Evolutionary conservation across 2,888 invertebrate genomes (phyloP).

Genomic region (Dryomyza anilis): DNA sequence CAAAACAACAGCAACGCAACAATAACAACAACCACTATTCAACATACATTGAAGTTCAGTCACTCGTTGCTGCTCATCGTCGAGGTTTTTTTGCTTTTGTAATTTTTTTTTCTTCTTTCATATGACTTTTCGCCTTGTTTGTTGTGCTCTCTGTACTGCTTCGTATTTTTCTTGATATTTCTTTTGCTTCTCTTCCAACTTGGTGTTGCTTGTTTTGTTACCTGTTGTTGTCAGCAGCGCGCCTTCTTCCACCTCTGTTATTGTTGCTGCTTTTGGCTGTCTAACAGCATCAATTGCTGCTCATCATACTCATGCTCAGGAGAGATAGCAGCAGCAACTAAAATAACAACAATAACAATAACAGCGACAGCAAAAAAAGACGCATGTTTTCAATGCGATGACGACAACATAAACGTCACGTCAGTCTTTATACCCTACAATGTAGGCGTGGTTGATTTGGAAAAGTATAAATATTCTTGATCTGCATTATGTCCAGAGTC

Average conservation of each 20-base stretch:
- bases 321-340: too few species aligned
- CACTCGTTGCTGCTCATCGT: slow-evolving; percentile 19
- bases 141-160: neutral
- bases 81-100: slow-evolving; percentile 3
- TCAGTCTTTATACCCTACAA: too few species aligned
- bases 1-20: slow-evolving; percentile 3
- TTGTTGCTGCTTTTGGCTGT: too few species aligned
- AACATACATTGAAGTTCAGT: slow-evolving; percentile 20
- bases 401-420: too few species aligned
- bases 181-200: neutral
- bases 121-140: neutral
- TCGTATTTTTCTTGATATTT: neutral
- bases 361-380: too few species aligned
- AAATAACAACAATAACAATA: too few species aligned
- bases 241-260: neutral
- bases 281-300: too few species aligned
- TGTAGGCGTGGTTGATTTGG: too few species aligned
- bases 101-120: neutral
- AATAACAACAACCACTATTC: slow-evolving; percentile 1
- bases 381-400: too few species aligned
- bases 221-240: neutral
- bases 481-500: too few species aligned
- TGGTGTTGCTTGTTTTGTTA: neutral
- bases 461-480: too few species aligned
- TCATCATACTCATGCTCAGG: too few species aligned